Percentiles rank a stretch among this genome's conserved stretches.
Conservation (phyloP, 1,140 invertebrate species). For the Heliothis virescens region DNA sequence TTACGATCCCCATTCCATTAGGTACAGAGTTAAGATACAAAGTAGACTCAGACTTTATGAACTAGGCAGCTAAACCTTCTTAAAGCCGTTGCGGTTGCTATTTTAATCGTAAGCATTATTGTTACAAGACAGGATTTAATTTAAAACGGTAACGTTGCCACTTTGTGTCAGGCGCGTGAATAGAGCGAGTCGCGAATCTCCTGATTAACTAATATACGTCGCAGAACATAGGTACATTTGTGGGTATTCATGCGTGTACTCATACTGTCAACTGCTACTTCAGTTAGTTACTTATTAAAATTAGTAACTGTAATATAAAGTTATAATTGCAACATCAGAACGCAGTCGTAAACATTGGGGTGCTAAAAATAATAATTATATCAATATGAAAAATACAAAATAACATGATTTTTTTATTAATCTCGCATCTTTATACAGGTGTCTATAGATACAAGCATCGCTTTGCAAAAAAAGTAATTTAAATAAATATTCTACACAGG, state of each 20-base stretch:
- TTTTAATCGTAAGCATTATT: conserved; percentile 27
- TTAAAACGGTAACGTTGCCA: conserved; percentile 38
- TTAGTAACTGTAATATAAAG: too few species aligned
- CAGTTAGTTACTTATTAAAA: too few species aligned
- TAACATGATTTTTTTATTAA: too few species aligned
- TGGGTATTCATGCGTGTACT: conserved; percentile 8
- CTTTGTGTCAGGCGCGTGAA: conserved; percentile 19
- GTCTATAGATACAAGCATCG: too few species aligned
- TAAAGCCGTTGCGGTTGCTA: background rate
- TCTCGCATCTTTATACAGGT: too few species aligned
- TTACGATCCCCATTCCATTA: conserved; percentile 25
- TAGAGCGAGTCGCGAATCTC: conserved; percentile 24
- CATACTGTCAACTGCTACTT: background rate
- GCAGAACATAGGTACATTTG: conserved; percentile 3
- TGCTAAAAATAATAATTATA: too few species aligned
- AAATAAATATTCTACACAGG: conserved; percentile 14
- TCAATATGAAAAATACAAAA: too few species aligned
- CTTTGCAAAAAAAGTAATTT: background rate
- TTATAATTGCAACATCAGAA: too few species aligned
- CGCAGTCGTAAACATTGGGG: too few species aligned
- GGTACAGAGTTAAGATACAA: conserved; percentile 9
- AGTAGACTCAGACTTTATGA: conserved; percentile 35
- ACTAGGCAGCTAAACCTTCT: conserved; percentile 25
- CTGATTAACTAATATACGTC: conserved; percentile 35
- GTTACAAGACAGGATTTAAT: conserved; percentile 36